Conservation (phyloP, 2,888 invertebrate species). For the Zaprionus obscuricornis region DNA sequence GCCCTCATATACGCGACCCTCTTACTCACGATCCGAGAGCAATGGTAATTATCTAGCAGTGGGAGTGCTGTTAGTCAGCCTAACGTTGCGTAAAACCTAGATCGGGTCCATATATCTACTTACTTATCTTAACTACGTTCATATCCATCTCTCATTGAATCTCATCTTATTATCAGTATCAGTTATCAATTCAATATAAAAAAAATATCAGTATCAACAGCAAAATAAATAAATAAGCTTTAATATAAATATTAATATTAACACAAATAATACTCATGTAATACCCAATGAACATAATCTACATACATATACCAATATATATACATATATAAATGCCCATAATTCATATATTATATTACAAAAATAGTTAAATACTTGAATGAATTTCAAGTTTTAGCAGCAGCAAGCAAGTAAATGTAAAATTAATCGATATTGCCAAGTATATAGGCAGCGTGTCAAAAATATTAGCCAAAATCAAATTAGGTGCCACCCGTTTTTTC, state of each 20-base stretch:
- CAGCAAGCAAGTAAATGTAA: conserved; percentile 40
- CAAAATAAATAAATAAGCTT: conserved; percentile 23
- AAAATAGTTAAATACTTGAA: too few relatives aligned
- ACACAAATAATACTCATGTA: conserved; percentile 14
- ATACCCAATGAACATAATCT: conserved; percentile 7
- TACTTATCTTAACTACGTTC: neutral
- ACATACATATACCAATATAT: conserved; percentile 10
- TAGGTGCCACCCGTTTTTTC: conserved; percentile 56
- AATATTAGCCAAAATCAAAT: conserved; percentile 48
- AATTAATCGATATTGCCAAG: conserved; percentile 49
- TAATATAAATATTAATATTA: conserved; percentile 7
- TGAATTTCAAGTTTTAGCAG: neutral
- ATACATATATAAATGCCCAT: conserved; percentile 17
- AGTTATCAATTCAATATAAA: neutral
- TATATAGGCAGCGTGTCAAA: conserved; percentile 61
- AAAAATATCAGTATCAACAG: conserved; percentile 15
- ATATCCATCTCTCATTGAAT: conserved; percentile 31
- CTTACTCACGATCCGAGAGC: conserved; percentile 82
- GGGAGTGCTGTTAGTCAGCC: conserved; percentile 80
- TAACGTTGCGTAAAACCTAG: conserved; percentile 75
- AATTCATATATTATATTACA: conserved; percentile 12
- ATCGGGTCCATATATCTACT: neutral
- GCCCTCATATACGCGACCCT: conserved; percentile 80
- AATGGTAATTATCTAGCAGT: conserved; percentile 82
- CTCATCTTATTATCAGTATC: conserved; percentile 45